phyloP scores from a whole-genome alignment of 2,888 invertebrate species.

The Lasioglossum zephyrum region DNA sequence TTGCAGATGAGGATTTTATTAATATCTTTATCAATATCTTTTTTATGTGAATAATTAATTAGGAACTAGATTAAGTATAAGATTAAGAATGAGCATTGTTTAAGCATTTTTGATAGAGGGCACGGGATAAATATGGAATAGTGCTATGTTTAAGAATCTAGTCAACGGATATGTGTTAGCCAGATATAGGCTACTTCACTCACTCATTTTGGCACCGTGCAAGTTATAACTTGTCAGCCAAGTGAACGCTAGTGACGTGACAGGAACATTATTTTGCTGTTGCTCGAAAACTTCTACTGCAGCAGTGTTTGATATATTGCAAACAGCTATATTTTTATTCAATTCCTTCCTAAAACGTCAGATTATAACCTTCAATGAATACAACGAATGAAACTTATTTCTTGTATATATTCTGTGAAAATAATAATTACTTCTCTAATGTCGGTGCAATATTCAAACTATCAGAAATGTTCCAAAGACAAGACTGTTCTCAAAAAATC shows the following conservation, averaged over 20 bases:
- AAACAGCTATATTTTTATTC: neutral
- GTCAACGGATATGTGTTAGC: neutral
- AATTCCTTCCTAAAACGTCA: neutral
- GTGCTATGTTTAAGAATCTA: neutral
- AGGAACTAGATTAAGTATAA: no score
- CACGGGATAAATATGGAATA: neutral
- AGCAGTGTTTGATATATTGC: neutral
- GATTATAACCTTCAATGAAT: neutral
- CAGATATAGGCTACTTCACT: neutral
- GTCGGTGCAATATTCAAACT: no score
- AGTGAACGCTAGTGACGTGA: neutral
- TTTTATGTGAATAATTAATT: no score
- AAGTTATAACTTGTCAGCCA: neutral
- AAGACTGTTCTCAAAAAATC: no score
- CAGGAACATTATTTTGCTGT: neutral
- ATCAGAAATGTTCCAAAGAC: no score
- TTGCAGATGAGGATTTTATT: no score
- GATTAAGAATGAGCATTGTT: no score
- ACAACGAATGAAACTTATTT: neutral
- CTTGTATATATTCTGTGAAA: no score
- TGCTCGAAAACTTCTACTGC: neutral
- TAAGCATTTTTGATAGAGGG: neutral
- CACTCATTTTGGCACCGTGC: neutral
- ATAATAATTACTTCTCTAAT: no score
- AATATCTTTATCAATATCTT: no score